Evolutionary conservation across 2,797 vertebrate species (phyloP).

Genomic region (Enteromius radiatus): DNA sequence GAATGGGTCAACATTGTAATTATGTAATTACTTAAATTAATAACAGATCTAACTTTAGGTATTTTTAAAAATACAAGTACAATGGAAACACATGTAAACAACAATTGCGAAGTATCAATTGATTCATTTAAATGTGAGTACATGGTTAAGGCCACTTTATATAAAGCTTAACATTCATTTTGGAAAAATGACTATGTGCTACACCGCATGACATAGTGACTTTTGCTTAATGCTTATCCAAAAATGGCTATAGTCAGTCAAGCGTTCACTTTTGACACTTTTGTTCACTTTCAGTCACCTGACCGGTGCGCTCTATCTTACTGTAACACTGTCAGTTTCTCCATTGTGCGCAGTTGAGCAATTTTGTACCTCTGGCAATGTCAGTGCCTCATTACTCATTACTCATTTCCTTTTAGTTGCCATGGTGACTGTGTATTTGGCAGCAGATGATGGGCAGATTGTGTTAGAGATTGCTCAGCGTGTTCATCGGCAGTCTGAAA

Average conservation of each 20-base stretch:
- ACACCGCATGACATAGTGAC: constrained; percentile 41
- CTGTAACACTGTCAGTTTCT: constrained; percentile 18
- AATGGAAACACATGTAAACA: too few species aligned
- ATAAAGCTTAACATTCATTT: background rate
- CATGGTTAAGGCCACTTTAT: too few species aligned
- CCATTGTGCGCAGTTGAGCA: constrained; percentile 56
- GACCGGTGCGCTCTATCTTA: background rate
- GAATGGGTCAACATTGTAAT: too few species aligned
- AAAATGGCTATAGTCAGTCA: constrained; percentile 68
- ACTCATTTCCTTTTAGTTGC: constrained; percentile 71
- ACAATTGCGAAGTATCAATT: too few species aligned
- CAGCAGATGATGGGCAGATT: constrained; percentile 67
- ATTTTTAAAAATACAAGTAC: too few species aligned
- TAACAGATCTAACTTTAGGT: too few species aligned
- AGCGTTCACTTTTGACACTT: constrained; percentile 56
- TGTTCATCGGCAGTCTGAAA: constrained; percentile 50
- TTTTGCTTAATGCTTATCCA: constrained; percentile 69
- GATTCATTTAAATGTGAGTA: too few species aligned
- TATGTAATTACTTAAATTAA: too few species aligned
- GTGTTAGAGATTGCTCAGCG: constrained; percentile 55
- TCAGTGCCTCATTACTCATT: constrained; percentile 35
- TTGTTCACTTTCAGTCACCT: too few species aligned
- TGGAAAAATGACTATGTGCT: background rate
- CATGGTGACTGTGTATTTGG: constrained; percentile 62
- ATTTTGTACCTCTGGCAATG: constrained; percentile 56